Evolutionary conservation across 2,113 vertebrate genomes (phyloP).

Genomic region (Girardinichthys multiradiatus): DNA sequence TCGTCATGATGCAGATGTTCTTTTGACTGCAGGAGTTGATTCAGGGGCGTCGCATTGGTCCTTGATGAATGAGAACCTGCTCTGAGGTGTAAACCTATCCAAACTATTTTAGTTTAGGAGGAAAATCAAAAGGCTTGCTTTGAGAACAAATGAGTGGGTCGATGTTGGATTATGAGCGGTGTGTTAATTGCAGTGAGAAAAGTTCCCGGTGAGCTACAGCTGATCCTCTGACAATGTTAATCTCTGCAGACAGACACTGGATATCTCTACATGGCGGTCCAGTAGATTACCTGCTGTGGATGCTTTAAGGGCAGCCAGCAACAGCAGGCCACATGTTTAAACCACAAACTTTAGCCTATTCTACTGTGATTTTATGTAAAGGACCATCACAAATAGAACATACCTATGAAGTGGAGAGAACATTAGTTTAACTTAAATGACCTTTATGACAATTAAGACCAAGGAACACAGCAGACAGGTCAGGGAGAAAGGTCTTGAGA

Average conservation of each 20-base stretch:
- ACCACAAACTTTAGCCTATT: too few species aligned
- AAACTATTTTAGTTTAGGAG: neutral
- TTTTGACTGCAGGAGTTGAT: neutral
- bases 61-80: neutral
- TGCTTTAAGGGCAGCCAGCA: constrained; percentile 38
- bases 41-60: neutral
- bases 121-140: neutral
- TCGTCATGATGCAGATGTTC: neutral
- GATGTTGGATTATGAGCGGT: constrained; percentile 12
- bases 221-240: constrained; percentile 51
- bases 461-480: too few species aligned
- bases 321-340: constrained; percentile 4
- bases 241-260: constrained; percentile 50
- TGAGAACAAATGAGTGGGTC: too few species aligned
- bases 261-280: constrained; percentile 39
- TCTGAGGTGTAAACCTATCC: neutral
- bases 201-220: constrained; percentile 9
- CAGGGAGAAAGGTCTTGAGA: too few species aligned
- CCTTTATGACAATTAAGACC: too few species aligned
- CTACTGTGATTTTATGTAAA: too few species aligned
- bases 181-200: neutral
- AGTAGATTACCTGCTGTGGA: constrained; percentile 32
- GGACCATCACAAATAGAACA: too few species aligned
- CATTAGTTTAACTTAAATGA: too few species aligned
- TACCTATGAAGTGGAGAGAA: too few species aligned